A percentile compares a stretch with the other conserved stretches of the same genome.
phyloP scores from a whole-genome alignment of 2,888 invertebrate genomes.

The Megamerina dolium region DNA sequence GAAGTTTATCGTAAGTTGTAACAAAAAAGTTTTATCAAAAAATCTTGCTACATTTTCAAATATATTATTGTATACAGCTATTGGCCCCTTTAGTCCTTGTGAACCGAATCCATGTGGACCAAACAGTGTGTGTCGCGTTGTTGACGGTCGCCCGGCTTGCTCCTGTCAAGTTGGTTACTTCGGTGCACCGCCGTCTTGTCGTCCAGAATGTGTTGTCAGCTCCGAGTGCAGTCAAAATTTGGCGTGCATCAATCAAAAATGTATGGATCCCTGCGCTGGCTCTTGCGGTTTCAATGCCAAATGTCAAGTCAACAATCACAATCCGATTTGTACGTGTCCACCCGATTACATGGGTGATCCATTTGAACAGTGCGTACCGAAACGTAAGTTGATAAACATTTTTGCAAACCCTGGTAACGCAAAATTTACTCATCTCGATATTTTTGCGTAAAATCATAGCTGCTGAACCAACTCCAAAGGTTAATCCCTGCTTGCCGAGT shows the following conservation, averaged over 20 bases:
- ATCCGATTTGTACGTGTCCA: conserved; percentile 71
- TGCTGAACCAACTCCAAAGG: conserved; percentile 48
- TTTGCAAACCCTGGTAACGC: neutral
- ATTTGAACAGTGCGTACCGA: conserved; percentile 60
- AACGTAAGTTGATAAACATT: conserved; percentile 35
- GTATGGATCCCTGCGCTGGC: conserved; percentile 69
- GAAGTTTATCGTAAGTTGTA: conserved; percentile 51
- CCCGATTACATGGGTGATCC: conserved; percentile 69
- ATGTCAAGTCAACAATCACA: conserved; percentile 74
- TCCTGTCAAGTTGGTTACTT: conserved; percentile 67
- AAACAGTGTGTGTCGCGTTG: conserved; percentile 67
- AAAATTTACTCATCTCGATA: neutral
- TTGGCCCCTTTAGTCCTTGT: conserved; percentile 56
- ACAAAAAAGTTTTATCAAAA: neutral
- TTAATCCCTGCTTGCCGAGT: conserved; percentile 63
- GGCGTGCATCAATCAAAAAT: conserved; percentile 73
- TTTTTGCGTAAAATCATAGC: conserved; percentile 43
- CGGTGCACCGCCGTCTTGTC: conserved; percentile 70
- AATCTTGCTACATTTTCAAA: neutral
- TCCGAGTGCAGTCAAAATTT: conserved; percentile 69
- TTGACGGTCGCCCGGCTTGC: conserved; percentile 68
- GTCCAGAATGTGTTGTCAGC: conserved; percentile 72
- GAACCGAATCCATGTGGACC: conserved; percentile 73
- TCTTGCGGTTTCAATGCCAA: conserved; percentile 71
- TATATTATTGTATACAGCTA: conserved; percentile 17